Conservation (phyloP, 1,140 invertebrate species). For the Lepidurus couesii region DNA sequence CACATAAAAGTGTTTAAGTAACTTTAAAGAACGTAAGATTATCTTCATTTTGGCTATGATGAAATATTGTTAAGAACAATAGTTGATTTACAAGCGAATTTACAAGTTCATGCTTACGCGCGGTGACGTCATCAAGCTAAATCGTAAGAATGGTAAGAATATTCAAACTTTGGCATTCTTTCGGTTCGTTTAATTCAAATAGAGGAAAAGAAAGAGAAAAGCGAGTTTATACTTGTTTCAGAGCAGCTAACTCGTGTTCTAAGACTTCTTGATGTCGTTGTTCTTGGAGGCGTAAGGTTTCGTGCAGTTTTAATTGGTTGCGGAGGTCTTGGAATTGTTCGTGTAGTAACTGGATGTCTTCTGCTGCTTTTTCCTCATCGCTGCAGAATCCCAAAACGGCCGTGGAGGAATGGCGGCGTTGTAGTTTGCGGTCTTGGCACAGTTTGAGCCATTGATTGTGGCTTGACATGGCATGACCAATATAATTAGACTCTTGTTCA, state of each 20-base stretch:
- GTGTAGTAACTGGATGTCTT: not conserved
- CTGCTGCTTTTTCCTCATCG: no score
- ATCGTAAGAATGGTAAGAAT: no score
- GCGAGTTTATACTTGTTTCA: not conserved
- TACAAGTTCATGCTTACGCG: no score
- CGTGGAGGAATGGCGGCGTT: conserved; percentile 1
- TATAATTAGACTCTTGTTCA: not conserved
- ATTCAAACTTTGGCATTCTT: not conserved
- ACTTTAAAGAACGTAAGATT: no score
- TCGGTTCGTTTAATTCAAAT: not conserved
- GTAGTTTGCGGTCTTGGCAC: conserved; percentile 16
- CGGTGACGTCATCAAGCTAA: no score
- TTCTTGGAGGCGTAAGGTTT: not conserved
- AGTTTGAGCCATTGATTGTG: not conserved
- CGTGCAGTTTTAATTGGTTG: conserved; percentile 11
- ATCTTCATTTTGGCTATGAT: no score
- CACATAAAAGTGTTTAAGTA: no score
- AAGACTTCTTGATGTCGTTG: not conserved
- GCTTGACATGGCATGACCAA: not conserved
- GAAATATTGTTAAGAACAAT: no score
- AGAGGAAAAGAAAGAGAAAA: not conserved
- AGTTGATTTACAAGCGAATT: no score
- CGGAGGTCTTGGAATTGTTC: not conserved
- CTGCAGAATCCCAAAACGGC: not conserved
- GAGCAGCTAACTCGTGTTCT: conserved; percentile 1